phyloP scores from a whole-genome alignment of 2,113 vertebrate genomes.

The Gobio gobio region DNA sequence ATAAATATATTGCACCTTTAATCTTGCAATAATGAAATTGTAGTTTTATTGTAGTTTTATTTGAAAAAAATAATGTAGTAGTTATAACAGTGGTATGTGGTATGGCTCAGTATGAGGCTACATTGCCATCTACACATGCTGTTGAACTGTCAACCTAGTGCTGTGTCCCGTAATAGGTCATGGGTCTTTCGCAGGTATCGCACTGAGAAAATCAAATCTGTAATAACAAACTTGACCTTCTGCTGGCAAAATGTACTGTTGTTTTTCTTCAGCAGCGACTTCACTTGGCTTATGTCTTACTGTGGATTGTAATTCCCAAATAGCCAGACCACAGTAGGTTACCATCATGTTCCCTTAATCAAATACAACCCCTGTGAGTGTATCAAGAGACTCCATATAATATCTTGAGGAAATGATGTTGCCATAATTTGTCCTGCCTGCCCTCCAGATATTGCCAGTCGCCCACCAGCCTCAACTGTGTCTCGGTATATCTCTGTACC shows the following conservation, averaged over 20 bases:
- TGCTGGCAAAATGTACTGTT: conserved; percentile 6
- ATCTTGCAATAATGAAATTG: not conserved
- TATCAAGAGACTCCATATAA: conserved; percentile 6
- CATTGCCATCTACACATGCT: not conserved
- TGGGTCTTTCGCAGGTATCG: not conserved
- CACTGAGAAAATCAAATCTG: conserved; percentile 37
- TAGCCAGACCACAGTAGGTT: conserved; percentile 15
- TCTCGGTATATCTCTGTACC: not conserved
- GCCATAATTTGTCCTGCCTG: not conserved
- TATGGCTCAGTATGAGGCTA: not conserved
- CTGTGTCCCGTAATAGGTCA: conserved; percentile 4
- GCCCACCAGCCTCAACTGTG: not conserved
- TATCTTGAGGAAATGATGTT: conserved; percentile 12
- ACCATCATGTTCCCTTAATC: conserved; percentile 32
- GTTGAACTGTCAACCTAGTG: not conserved
- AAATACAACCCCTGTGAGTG: not conserved
- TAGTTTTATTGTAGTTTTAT: not conserved
- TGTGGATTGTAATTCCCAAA: conserved; percentile 36
- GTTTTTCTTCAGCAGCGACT: conserved; percentile 25
- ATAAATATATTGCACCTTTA: not conserved
- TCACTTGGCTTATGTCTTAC: conserved; percentile 18
- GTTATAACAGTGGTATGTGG: not conserved
- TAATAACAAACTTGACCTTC: conserved; percentile 40
- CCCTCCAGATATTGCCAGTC: conserved; percentile 16
- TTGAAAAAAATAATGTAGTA: not conserved